Base-by-base conservation (phyloP, 1,140 invertebrate species). In the Meloidogyne floridensis region DNA sequence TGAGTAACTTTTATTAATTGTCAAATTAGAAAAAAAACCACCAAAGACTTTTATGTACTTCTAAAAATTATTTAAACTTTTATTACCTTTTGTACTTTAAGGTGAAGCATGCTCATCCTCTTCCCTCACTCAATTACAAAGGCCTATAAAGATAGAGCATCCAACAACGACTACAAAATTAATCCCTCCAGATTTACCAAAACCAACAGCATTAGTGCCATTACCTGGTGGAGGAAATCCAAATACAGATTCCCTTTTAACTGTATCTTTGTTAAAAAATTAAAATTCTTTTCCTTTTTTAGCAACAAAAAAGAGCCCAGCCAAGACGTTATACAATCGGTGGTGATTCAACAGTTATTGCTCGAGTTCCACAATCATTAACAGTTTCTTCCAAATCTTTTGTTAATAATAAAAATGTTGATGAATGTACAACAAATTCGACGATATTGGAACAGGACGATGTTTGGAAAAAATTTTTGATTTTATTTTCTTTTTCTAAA, bases 191-290 rank as follows among this genome's bases (percentile, higher is more conserved):
- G 80, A 53, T 42, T 69, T 81, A n/a, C 80, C 80, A 80, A 81
- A 80, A 81, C 80, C 80, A 56, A 51, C 75, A 72, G 80, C 80
- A 8, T n/a, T 80, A 53, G 72, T 80, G 9, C 78, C 78, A n/a
- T 47, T 65, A 6, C 7, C 59, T 65, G 59, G 47, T 47, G 7
- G 47, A 6, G 47, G 59, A 65, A n/a, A 65, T n/a, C 7, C n/a
- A 65, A 65, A 65, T 8, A 18, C 59, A 65, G 59, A 65, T 65
- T 65, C 59, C n/a, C 59, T 65, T 47, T 47, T 47, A 47, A 47
- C 7, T 18, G 59, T 65, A 65, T 65, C 1, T 65, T 13, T n/a
- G 7, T 1, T 65, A n/a, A 11, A 10, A 9, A 11, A 10, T 6
- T 65, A 7, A n/a, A 59, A 4, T 59, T 65, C 11, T 7, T 6